phyloP scores from a whole-genome alignment of 2,113 vertebrate genomes.

The Ciconia maguari region DNA sequence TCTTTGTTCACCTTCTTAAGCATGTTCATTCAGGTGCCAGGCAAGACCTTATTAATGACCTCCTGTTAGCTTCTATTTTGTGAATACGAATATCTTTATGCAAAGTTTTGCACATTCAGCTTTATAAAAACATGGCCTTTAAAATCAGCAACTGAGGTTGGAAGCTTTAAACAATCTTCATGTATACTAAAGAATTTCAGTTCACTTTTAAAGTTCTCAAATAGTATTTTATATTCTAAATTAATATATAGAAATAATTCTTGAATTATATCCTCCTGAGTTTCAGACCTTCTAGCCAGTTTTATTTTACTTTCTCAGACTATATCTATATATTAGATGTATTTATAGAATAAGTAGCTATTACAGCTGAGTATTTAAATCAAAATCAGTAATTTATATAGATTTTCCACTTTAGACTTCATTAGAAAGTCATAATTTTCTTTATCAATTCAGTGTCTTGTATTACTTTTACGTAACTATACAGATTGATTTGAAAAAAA shows the following conservation, averaged over 20 bases:
- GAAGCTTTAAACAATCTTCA: background rate
- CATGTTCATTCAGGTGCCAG: background rate
- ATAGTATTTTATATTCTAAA: background rate
- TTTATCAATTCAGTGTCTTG: background rate
- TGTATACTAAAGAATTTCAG: background rate
- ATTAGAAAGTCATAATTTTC: background rate
- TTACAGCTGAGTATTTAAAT: background rate
- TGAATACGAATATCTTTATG: background rate
- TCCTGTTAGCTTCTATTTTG: background rate
- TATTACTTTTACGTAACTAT: background rate
- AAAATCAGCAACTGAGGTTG: background rate
- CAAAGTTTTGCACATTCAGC: background rate
- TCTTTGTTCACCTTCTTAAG: background rate
- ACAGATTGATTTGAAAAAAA: background rate
- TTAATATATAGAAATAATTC: background rate
- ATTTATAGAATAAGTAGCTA: background rate
- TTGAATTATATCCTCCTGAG: background rate
- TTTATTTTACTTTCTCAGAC: background rate
- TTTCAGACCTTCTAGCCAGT: background rate
- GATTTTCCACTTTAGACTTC: background rate
- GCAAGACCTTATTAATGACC: background rate
- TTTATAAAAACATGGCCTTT: background rate
- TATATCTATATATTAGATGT: background rate
- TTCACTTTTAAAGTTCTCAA: background rate
- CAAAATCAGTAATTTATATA: background rate